phyloP scores from a whole-genome alignment of 2,113 vertebrate species.

The human (Homo sapiens) region DNA sequence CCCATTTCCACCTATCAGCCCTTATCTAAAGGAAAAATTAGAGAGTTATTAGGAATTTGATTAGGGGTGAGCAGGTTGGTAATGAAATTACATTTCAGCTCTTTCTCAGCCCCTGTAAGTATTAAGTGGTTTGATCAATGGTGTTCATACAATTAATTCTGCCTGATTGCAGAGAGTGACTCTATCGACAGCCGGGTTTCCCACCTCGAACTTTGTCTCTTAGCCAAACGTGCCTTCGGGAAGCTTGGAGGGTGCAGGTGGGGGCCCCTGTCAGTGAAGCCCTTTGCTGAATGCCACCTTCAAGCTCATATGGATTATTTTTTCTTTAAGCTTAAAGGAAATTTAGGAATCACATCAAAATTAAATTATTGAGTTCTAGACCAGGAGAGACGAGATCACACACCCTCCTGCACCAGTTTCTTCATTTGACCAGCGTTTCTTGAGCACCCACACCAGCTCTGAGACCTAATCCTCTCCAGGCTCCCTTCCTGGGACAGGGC shows the following conservation, averaged over 20 bases:
- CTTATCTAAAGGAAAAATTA: constrained; percentile 87
- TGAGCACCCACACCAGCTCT: background rate
- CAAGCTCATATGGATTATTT: background rate
- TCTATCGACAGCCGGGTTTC: constrained; percentile 85
- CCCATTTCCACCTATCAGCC: constrained; percentile 72
- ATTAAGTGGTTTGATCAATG: constrained; percentile 88
- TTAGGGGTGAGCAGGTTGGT: constrained; percentile 87
- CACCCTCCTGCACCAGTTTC: background rate
- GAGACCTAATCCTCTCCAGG: background rate
- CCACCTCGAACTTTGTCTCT: constrained; percentile 78
- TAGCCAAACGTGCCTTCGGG: constrained; percentile 64
- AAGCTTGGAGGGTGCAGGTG: background rate
- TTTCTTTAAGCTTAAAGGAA: constrained; percentile 30
- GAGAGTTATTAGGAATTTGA: constrained; percentile 87
- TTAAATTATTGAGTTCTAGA: constrained; percentile 14
- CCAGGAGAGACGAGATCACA: background rate
- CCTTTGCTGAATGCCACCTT: constrained; percentile 28
- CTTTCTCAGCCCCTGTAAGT: constrained; percentile 82
- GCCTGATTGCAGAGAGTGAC: constrained; percentile 84
- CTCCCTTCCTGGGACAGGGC: background rate
- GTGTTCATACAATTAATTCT: constrained; percentile 88
- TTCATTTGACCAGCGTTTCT: fast-evolving
- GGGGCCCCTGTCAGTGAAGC: background rate
- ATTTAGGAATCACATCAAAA: background rate
- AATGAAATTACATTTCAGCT: constrained; percentile 88